Conservation (phyloP, 2,888 invertebrate genomes). For the Macropis europaea region DNA sequence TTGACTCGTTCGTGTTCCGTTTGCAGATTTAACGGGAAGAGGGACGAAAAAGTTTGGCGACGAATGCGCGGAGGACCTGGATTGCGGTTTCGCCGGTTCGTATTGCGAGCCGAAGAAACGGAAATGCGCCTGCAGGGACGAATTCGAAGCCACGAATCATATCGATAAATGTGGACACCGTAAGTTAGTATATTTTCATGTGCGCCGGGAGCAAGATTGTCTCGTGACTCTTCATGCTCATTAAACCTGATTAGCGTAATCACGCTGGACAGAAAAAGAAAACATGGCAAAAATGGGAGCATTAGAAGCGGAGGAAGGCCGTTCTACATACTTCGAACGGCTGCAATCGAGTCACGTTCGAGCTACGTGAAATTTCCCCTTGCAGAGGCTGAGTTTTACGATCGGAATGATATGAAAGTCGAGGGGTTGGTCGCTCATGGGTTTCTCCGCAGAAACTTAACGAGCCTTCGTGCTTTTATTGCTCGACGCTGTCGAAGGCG, state of each 20-base stretch:
- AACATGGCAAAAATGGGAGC: background rate
- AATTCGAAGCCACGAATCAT: slow-evolving; percentile 89
- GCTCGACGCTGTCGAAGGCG: background rate
- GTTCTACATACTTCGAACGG: background rate
- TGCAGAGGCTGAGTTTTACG: slow-evolving; percentile 21
- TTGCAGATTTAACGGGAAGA: slow-evolving; percentile 82
- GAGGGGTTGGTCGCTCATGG: slow-evolving; percentile 23
- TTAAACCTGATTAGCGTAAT: too few relatives aligned
- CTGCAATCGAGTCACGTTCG: slow-evolving; percentile 27
- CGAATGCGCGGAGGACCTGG: slow-evolving; percentile 85
- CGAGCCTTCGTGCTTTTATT: slow-evolving; percentile 1
- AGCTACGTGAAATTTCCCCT: background rate
- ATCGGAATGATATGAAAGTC: slow-evolving; percentile 24
- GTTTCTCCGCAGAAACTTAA: slow-evolving; percentile 13
- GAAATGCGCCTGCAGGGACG: slow-evolving; percentile 87
- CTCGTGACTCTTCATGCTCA: background rate
- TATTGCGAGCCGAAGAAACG: slow-evolving; percentile 86
- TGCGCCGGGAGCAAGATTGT: background rate
- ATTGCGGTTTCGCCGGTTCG: slow-evolving; percentile 89
- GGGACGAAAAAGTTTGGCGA: slow-evolving; percentile 88
- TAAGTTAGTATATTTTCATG: slow-evolving; percentile 79
- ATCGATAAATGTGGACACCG: slow-evolving; percentile 92
- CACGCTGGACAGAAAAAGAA: background rate
- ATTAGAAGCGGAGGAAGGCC: background rate
- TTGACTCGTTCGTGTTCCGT: slow-evolving; percentile 32